Base-by-base conservation (phyloP, 2,888 invertebrate genomes). In the Esperia sulphurella region DNA sequence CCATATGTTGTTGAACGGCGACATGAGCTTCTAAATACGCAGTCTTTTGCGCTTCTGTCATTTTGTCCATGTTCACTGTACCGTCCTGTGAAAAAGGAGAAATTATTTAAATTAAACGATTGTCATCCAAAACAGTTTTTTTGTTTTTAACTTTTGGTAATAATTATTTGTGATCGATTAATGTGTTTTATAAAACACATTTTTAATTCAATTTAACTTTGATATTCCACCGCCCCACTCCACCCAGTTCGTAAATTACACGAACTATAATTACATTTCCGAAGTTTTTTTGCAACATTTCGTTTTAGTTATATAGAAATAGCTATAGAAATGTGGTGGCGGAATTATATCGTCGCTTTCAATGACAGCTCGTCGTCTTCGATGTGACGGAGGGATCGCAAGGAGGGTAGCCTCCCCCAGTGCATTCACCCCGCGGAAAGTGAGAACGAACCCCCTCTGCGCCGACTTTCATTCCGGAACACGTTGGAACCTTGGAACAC, bases 1-100 rank as follows among this genome's bases (percentile, higher is more conserved):
- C 93, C 93, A 94, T 94, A 74, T 94, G 94, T 71, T 94, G 94
- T 77, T 94, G 94, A 46, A 94, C 93, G 52, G 93, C 94, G 73
- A 94, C 93, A 75, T 93, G 94, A 51, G 94, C 94, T 79, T 94
- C 94, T 58, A 93, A 84, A 71, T 94, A 94, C 46, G 94, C 93
- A 55, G 93, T 92, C 79, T 94, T 93, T 76, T 94, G 94, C 60
- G 91, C 93, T 81, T 92, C 93, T 61, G 92, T 93, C 94, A 94
- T 94, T 79, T 94, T 94, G 68, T 94, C 94, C 91, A 94, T 94
- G 67, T 94, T 94, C 58, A 92, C 92, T 54, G 92, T 92, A 57
- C 92, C 92, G 78, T 91, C 92, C 93, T 93, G 65, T 40, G 31
- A 43, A n/a, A 48, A 35, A 31, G 31, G n/a, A n/a, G n/a, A n/a